Conservation (phyloP, 2,113 vertebrate species). For the Willisornis vidua region DNA sequence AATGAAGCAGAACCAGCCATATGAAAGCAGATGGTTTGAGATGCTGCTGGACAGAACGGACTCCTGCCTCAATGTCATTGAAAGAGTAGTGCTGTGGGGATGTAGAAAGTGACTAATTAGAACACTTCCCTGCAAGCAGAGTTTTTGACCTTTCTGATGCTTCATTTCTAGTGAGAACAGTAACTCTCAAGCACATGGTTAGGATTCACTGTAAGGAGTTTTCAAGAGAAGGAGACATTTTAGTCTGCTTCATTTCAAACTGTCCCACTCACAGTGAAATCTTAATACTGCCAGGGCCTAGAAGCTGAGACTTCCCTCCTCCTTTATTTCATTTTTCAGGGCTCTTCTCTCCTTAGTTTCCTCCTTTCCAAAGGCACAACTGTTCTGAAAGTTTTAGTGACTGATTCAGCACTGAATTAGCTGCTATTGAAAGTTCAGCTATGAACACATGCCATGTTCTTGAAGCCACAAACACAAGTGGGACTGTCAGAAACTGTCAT, state of each 20-base stretch:
- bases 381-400: not conserved
- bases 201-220: not conserved
- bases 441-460: not conserved
- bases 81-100: not conserved
- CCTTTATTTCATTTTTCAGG: not conserved
- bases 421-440: not conserved
- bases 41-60: constrained; percentile 51
- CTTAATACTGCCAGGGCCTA: not conserved
- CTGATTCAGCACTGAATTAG: not conserved
- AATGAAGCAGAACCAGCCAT: constrained; percentile 41
- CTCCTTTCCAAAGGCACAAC: not conserved
- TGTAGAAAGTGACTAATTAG: not conserved
- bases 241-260: not conserved
- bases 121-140: not conserved
- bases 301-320: not conserved
- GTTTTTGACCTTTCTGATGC: not conserved
- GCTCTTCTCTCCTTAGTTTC: not conserved
- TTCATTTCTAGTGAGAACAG: not conserved
- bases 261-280: not conserved
- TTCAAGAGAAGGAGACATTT: not conserved
- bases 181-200: not conserved
- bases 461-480: not conserved
- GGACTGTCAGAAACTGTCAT: not conserved
- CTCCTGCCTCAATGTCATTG: constrained; percentile 15
- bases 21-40: constrained; percentile 19